phyloP scores from a whole-genome alignment of 2,113 vertebrate species.

The Stigmatopora argus region DNA sequence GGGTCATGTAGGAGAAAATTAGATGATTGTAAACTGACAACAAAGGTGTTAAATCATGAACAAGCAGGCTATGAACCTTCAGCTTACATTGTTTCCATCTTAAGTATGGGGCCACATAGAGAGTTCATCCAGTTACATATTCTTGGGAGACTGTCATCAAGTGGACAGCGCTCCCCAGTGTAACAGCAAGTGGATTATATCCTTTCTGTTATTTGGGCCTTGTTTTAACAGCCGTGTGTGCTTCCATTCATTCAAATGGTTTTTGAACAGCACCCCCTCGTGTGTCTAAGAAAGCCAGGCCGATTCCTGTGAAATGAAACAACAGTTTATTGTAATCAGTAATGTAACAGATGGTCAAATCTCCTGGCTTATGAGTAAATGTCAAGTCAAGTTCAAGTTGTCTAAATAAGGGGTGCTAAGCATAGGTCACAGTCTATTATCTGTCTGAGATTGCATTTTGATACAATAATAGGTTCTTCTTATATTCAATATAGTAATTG shows the following conservation, averaged over 20 bases:
- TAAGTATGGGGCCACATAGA: slow-evolving; percentile 7
- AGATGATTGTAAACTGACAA: slow-evolving; percentile 33
- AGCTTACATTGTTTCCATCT: slow-evolving; percentile 21
- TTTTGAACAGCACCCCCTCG: slow-evolving; percentile 8
- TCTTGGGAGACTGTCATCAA: slow-evolving; percentile 28
- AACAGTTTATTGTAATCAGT: slow-evolving; percentile 38
- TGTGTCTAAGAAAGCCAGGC: slow-evolving; percentile 18
- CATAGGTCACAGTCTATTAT: slow-evolving; percentile 3
- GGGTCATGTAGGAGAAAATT: slow-evolving; percentile 17
- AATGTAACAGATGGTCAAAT: slow-evolving; percentile 49
- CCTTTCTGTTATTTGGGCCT: slow-evolving; percentile 22
- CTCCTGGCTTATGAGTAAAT: slow-evolving; percentile 53
- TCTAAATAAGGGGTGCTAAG: slow-evolving; percentile 56
- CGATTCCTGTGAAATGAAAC: slow-evolving; percentile 19
- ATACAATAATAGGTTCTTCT: slow-evolving; percentile 10
- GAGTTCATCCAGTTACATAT: slow-evolving; percentile 35
- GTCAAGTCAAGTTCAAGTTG: slow-evolving; percentile 56
- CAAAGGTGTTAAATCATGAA: slow-evolving; percentile 39
- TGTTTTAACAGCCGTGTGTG: slow-evolving; percentile 12
- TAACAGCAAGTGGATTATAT: slow-evolving; percentile 17
- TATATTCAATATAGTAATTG: neutral
- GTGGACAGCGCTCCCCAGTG: slow-evolving; percentile 13
- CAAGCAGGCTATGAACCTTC: slow-evolving; percentile 36
- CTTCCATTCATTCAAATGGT: slow-evolving; percentile 19
- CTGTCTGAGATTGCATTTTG: slow-evolving; percentile 9